Base-by-base conservation (phyloP, 2,797 vertebrate species). In the Dendrocincla fuliginosa region DNA sequence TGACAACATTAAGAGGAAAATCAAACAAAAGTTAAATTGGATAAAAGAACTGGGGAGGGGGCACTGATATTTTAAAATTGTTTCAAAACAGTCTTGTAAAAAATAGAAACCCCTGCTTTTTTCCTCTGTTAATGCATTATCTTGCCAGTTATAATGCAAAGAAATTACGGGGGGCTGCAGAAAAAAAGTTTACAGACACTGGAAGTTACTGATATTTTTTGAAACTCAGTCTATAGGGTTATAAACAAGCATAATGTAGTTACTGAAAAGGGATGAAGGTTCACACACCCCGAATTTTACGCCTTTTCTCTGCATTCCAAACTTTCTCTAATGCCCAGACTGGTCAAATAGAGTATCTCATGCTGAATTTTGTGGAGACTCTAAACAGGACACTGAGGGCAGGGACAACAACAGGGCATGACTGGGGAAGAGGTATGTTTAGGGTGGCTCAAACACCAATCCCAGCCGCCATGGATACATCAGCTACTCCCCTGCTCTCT, bases 381-480 rank as follows among this genome's bases (percentile, higher is more conserved):
- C 37, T 82, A 3, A 73, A 17, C 13, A 67, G 68, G 42, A 33
- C 59, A 19, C 50, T 24, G 22, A 59, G 22, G 25, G 32, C 28
- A 57, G 76, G 33, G 53, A 39, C 8, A 73, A 22, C 20, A n/a
- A 27, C 33, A 44, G 69, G 46, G 16, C 32, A 35, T 0, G 1
- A 5, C n/a, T 13, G 41, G 55, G 53, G 56, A 63, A 19, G 32
- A 64, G 69, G 16, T 0, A 22, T 27, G 27, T 33, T 93, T 64
- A 49, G 83, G 32, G 1, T 9, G 57, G 64, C 17, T 53, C n/a
- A 47, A 64, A 32, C 41, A 37, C 37, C 77, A 9, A 11, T 3
- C 33, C 30, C 80, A 23, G 1, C 49, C 41, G 1, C 15, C 56
- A 59, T 0, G n/a, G 71, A 18, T 3, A 39, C 2, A 2, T 13